These are phyloP conservation scores for Pterocles gutturalis DNA, from an alignment of 2,113 vertebrate species.

Conservation along the genomic window DNA sequence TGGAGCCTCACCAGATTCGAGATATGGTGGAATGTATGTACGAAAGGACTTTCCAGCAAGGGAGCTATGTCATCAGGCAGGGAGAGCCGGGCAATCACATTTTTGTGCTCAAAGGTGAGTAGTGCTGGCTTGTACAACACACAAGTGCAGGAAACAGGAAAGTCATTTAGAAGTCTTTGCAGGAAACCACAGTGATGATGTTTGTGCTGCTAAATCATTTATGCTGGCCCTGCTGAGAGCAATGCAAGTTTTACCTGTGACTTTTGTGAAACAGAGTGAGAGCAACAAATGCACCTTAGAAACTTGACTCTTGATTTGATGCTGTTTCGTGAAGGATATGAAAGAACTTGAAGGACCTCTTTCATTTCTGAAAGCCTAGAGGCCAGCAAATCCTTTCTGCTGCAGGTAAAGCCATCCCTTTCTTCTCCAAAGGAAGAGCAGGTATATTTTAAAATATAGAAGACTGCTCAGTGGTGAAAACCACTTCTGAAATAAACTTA, in stretches of 20 bases:
- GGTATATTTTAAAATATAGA: neutral
- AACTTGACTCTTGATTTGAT: neutral
- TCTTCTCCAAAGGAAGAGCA: neutral
- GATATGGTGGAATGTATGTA: conserved; percentile 98
- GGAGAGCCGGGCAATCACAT: conserved; percentile 90
- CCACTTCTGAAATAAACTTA: neutral
- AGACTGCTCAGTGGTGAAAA: neutral
- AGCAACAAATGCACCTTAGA: neutral
- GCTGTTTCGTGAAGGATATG: neutral
- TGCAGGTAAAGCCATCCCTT: neutral
- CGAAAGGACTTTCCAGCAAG: conserved; percentile 86
- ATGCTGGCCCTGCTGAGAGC: neutral
- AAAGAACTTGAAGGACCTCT: neutral
- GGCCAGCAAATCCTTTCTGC: neutral
- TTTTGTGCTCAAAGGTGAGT: conserved; percentile 90
- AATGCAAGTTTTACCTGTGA: neutral
- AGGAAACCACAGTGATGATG: neutral
- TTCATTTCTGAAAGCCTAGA: neutral
- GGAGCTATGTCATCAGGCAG: conserved; percentile 88
- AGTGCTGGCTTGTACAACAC: neutral
- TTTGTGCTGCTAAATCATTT: neutral
- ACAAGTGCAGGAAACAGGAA: neutral
- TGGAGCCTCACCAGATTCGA: conserved; percentile 89
- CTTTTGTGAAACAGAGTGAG: neutral
- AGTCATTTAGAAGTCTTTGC: neutral